Conservation (phyloP, 2,888 invertebrate genomes). For the Tubulanus polymorphus region DNA sequence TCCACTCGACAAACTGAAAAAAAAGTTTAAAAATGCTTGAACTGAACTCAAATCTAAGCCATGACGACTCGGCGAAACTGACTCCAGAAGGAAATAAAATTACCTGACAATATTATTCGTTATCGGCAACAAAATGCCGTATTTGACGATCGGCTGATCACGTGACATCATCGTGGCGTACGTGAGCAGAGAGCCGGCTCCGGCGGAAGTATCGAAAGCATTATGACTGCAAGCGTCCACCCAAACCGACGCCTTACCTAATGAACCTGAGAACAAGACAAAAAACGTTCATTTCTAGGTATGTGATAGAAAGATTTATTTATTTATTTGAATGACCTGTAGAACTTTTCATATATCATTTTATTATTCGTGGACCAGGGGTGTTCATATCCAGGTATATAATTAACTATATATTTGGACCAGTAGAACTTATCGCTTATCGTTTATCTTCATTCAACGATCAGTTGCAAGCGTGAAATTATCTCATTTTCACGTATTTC, state of each 20-base stretch:
- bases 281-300: no score
- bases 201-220: conserved; percentile 47
- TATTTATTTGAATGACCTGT: no score
- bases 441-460: neutral
- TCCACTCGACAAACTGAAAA: conserved; percentile 37
- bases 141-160: conserved; percentile 36
- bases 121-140: conserved; percentile 34
- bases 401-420: no score
- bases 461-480: no score
- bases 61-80: neutral
- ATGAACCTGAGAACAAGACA: conserved; percentile 31
- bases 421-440: neutral
- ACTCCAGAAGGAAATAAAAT: no score
- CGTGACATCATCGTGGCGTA: conserved; percentile 41
- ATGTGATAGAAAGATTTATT: no score
- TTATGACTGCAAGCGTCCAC: conserved; percentile 44
- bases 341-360: no score
- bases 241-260: conserved; percentile 38
- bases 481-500: no score
- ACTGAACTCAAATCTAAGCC: neutral
- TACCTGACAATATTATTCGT: conserved; percentile 45
- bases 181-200: conserved; percentile 38
- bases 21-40: neutral
- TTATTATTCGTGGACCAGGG: no score
- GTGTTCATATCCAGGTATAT: no score